Percentiles rank a stretch among this genome's conserved stretches.
phyloP scores from a whole-genome alignment of 2,113 vertebrate genomes.

The Lasiurus borealis region DNA sequence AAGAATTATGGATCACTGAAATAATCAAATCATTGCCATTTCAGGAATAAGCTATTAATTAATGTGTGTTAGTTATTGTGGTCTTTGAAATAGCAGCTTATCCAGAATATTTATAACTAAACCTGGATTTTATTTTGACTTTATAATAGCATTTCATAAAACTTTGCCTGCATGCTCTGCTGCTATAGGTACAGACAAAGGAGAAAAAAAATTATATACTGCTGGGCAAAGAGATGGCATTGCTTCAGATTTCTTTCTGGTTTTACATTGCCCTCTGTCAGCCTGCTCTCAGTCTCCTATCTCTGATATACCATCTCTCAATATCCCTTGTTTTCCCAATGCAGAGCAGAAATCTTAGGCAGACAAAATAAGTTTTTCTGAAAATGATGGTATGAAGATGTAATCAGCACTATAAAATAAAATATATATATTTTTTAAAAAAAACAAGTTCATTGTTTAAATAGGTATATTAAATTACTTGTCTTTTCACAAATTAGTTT shows the following conservation, averaged over 20 bases:
- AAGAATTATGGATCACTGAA: not conserved
- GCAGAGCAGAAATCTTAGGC: not conserved
- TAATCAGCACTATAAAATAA: not conserved
- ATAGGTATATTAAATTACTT: not conserved
- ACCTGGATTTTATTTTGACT: not conserved
- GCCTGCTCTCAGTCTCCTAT: not conserved
- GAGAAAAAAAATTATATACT: not conserved
- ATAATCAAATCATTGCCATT: not conserved
- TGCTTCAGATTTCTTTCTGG: not conserved
- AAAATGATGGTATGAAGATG: not conserved
- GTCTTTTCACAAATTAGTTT: not conserved
- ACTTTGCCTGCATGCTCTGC: not conserved
- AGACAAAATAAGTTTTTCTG: not conserved
- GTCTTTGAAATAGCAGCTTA: not conserved
- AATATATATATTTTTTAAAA: not conserved
- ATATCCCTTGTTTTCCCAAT: not conserved
- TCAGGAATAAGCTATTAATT: not conserved
- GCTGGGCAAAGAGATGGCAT: not conserved
- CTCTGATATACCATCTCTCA: not conserved
- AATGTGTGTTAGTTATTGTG: not conserved
- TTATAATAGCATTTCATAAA: constrained; percentile 17
- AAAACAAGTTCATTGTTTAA: not conserved
- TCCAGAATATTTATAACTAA: not conserved
- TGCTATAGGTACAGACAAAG: not conserved
- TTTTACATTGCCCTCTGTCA: not conserved